Percentiles rank a stretch among this genome's conserved stretches.
These are phyloP conservation scores for Plutella xylostella DNA, from an alignment of 2,888 invertebrate species.

Conservation along the genomic window DNA sequence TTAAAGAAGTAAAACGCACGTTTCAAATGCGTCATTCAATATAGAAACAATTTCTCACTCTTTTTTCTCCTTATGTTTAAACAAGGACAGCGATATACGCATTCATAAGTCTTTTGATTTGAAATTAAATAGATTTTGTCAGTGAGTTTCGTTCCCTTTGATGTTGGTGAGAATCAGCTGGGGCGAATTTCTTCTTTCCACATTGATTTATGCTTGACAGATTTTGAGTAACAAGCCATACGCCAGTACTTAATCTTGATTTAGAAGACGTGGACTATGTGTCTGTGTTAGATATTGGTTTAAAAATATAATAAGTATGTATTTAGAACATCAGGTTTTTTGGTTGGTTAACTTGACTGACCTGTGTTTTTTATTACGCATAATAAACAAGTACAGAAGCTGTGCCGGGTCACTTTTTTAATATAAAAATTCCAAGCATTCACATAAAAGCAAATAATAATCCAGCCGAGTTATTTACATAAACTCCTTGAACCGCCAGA, in stretches of 20 bases:
- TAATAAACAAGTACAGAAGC: too few relatives aligned
- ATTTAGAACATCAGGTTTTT: too few relatives aligned
- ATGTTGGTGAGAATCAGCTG: constrained; percentile 48
- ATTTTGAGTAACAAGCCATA: constrained; percentile 54
- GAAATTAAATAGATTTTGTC: too few relatives aligned
- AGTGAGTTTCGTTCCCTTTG: constrained; percentile 35
- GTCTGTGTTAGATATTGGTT: constrained; percentile 40
- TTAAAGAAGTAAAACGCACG: neutral
- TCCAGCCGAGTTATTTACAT: neutral
- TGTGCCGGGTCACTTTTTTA: too few relatives aligned
- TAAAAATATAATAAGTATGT: too few relatives aligned
- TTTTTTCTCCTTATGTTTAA: too few relatives aligned
- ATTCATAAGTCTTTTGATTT: neutral
- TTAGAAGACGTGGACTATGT: constrained; percentile 48
- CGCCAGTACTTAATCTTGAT: constrained; percentile 58
- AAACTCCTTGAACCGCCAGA: constrained; percentile 10
- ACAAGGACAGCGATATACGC: neutral
- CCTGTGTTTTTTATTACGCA: too few relatives aligned
- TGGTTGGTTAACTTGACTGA: too few relatives aligned
- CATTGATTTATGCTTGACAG: constrained; percentile 54
- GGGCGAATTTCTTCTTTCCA: constrained; percentile 54
- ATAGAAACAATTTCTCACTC: too few relatives aligned
- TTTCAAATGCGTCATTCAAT: too few relatives aligned
- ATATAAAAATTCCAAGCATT: too few relatives aligned
- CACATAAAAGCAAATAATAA: too few relatives aligned